Evolutionary conservation across 2,113 vertebrate species (phyloP).

Genomic region (Triplophysa siluroides): DNA sequence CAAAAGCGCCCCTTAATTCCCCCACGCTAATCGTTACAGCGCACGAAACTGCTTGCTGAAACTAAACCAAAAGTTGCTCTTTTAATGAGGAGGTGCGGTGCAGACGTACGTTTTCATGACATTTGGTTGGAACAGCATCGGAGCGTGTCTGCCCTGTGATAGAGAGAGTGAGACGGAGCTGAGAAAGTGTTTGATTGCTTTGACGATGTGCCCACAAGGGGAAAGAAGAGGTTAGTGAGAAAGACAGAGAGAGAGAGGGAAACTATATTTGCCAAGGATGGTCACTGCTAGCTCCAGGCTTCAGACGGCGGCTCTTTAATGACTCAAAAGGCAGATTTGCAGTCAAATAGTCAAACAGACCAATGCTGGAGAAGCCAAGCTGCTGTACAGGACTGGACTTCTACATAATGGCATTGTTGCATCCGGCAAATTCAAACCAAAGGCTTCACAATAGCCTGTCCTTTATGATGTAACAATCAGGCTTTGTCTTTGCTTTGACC

Average conservation of each 20-base stretch:
- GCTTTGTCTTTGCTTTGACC: slow-evolving; percentile 14
- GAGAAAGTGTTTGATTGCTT: slow-evolving; percentile 58
- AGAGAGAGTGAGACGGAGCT: slow-evolving; percentile 26
- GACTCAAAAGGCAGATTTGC: too few species aligned
- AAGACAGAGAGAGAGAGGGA: background rate
- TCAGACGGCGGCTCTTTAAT: too few species aligned
- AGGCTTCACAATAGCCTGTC: background rate
- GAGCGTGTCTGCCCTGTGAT: slow-evolving; percentile 4
- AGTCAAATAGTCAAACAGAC: too few species aligned
- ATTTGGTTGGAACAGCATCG: slow-evolving; percentile 5
- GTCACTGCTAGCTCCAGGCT: too few species aligned
- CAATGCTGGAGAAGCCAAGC: too few species aligned
- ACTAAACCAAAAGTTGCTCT: slow-evolving; percentile 43
- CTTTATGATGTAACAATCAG: background rate
- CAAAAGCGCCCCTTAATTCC: background rate
- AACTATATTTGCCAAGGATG: too few species aligned
- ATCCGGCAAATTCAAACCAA: background rate
- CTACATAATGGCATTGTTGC: background rate
- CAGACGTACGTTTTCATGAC: slow-evolving; percentile 42
- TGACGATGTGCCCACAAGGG: slow-evolving; percentile 54
- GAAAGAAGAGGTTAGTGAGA: background rate
- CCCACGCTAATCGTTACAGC: background rate
- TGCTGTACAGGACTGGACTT: background rate
- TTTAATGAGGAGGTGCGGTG: slow-evolving; percentile 39
- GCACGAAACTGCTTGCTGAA: slow-evolving; percentile 15